Evolutionary conservation across 2,113 vertebrate species (phyloP).

Genomic region (Gila orcuttii): DNA sequence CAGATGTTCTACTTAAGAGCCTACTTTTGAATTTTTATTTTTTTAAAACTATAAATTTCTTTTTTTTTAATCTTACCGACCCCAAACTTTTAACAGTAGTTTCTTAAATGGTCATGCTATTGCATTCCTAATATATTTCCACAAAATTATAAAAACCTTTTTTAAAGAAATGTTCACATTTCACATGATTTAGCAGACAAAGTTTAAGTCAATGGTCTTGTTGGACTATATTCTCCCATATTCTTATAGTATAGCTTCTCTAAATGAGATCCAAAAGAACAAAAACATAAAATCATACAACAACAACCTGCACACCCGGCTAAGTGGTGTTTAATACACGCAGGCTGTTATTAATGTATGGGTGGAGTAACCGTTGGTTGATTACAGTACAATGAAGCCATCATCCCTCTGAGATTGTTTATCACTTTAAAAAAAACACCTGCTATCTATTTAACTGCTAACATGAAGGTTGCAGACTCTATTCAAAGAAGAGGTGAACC

Average conservation of each 20-base stretch:
- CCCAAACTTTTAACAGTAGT: background rate
- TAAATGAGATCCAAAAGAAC: background rate
- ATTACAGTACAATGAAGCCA: background rate
- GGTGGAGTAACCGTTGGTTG: slow-evolving; percentile 13
- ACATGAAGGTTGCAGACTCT: background rate
- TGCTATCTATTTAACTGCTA: background rate
- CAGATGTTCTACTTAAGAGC: background rate
- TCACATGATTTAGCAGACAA: background rate
- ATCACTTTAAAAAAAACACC: background rate
- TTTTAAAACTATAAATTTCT: too few species aligned
- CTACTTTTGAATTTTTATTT: too few species aligned
- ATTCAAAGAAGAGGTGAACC: background rate
- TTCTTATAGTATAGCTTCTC: background rate
- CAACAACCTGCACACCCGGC: background rate
- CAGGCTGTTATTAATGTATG: background rate
- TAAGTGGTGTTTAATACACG: background rate
- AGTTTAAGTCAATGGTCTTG: background rate
- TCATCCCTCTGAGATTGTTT: background rate
- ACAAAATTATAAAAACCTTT: background rate
- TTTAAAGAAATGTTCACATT: too few species aligned
- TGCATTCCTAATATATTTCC: background rate
- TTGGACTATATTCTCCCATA: slow-evolving; percentile 18
- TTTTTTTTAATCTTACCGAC: background rate
- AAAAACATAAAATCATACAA: background rate
- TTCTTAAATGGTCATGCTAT: background rate